These are phyloP conservation scores for Ctenosaura bakeri DNA, from an alignment of 2,797 vertebrate genomes.

Conservation along the genomic window DNA sequence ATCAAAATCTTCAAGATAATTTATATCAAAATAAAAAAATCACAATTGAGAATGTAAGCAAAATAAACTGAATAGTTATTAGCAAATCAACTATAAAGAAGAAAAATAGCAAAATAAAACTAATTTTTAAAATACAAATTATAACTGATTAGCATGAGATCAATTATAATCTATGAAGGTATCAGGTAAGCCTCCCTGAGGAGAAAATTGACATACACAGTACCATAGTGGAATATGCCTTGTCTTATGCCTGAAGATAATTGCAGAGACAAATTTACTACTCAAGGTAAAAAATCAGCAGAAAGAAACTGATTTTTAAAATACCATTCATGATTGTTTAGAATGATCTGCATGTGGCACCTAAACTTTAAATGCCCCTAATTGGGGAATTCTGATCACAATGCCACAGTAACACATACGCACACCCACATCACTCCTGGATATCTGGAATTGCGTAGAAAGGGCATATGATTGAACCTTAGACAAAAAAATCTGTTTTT, in stretches of 20 bases:
- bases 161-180: not conserved
- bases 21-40: not conserved
- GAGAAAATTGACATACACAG: not conserved
- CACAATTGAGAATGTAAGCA: not conserved
- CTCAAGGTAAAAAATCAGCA: no score
- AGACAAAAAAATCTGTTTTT: slow-evolving; percentile 13
- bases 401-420: no score
- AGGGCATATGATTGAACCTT: slow-evolving; percentile 19
- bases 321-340: no score
- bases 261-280: no score
- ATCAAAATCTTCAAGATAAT: not conserved
- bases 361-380: no score
- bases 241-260: not conserved
- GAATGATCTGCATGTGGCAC: no score
- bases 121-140: not conserved
- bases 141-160: not conserved
- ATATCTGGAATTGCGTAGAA: not conserved
- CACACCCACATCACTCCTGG: not conserved
- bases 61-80: not conserved
- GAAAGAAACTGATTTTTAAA: no score
- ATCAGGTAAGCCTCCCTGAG: not conserved
- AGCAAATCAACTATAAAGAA: not conserved
- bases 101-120: not conserved
- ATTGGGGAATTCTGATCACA: no score
- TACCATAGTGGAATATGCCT: not conserved